Percentiles rank a stretch among this genome's conserved stretches.
phyloP scores from a whole-genome alignment of 2,113 vertebrate species.

The Platysternon megacephalum region DNA sequence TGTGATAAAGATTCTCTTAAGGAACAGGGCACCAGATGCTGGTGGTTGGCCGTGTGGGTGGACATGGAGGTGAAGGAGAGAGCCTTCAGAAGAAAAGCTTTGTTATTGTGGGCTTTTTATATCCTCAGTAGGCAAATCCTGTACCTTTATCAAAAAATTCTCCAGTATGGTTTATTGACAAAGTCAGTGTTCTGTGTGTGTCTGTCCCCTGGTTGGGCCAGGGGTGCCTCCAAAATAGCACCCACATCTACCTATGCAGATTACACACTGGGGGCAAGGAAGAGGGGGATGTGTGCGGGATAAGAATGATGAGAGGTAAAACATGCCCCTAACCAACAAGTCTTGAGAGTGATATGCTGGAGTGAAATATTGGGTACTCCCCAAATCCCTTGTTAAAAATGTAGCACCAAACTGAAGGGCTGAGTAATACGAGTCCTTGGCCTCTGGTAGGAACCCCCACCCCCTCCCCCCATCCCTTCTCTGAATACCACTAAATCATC shows the following conservation, averaged over 20 bases:
- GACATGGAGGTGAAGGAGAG: background rate
- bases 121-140: background rate
- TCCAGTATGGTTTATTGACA: background rate
- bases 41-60: rapidly evolving
- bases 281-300: background rate
- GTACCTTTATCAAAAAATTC: background rate
- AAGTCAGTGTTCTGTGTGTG: background rate
- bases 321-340: background rate
- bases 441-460: background rate
- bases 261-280: background rate
- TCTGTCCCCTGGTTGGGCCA: background rate
- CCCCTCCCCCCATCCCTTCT: background rate
- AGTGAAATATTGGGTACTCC: background rate
- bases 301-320: no score
- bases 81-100: background rate
- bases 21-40: background rate
- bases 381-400: background rate
- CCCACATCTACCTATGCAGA: background rate
- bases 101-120: background rate
- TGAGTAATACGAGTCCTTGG: background rate
- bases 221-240: rapidly evolving
- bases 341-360: background rate
- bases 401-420: background rate
- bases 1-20: background rate
- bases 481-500: background rate